Percentiles rank a stretch among this genome's conserved stretches.
Evolutionary conservation across 2,888 invertebrate species (phyloP).

Genomic region (Hermodice carunculata): DNA sequence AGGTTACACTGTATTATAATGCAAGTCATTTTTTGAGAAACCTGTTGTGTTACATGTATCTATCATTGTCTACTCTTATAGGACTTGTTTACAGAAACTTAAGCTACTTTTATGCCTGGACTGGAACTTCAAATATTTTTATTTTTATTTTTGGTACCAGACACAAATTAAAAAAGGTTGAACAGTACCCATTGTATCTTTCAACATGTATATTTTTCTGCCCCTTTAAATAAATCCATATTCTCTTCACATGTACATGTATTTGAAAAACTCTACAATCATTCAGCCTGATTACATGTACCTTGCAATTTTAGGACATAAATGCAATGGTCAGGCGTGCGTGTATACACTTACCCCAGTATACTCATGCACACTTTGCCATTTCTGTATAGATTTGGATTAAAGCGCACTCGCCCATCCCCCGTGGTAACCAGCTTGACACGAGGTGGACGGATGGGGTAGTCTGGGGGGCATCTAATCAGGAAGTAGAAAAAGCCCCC

Average conservation of each 20-base stretch:
- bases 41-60: too few species aligned
- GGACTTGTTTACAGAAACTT: too few species aligned
- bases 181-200: too few species aligned
- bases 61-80: too few species aligned
- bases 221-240: background rate
- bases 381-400: slow-evolving; percentile 76
- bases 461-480: slow-evolving; percentile 73
- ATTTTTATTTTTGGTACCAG: too few species aligned
- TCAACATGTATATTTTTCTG: too few species aligned
- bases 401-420: slow-evolving; percentile 75
- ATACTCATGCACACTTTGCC: slow-evolving; percentile 76
- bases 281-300: background rate
- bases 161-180: too few species aligned
- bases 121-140: too few species aligned
- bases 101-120: too few species aligned
- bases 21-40: too few species aligned
- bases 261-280: background rate
- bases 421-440: slow-evolving; percentile 76
- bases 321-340: too few species aligned
- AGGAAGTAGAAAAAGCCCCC: slow-evolving; percentile 72
- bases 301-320: background rate
- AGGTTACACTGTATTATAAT: too few species aligned
- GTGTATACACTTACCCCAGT: slow-evolving; percentile 73
- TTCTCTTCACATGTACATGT: background rate
- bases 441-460: slow-evolving; percentile 74